These are phyloP conservation scores for Drosophila diplacantha DNA, from an alignment of 2,888 invertebrate genomes.

Conservation along the genomic window DNA sequence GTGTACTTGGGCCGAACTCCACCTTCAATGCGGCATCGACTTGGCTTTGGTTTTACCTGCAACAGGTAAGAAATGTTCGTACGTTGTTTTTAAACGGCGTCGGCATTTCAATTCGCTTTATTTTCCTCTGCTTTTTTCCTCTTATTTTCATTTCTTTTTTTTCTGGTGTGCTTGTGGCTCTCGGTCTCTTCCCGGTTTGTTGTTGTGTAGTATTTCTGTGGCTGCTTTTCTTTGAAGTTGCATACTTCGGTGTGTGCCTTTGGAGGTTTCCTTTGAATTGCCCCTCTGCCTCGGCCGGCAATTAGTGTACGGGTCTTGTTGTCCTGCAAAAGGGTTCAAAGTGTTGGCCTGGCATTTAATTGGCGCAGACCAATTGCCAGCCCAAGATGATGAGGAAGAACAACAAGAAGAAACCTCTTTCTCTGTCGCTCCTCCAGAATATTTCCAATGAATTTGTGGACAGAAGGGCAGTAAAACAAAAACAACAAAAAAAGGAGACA, in stretches of 20 bases:
- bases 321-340: slow-evolving; percentile 57
- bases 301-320: slow-evolving; percentile 67
- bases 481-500: slow-evolving; percentile 11
- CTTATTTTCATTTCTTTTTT: slow-evolving; percentile 15
- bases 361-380: slow-evolving; percentile 63
- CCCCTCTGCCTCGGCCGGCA: slow-evolving; percentile 66
- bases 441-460: slow-evolving; percentile 58
- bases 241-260: slow-evolving; percentile 66
- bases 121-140: slow-evolving; percentile 42
- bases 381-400: slow-evolving; percentile 11
- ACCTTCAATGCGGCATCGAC: slow-evolving; percentile 32
- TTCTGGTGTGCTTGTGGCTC: slow-evolving; percentile 26
- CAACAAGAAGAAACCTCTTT: slow-evolving; percentile 6
- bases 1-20: slow-evolving; percentile 20
- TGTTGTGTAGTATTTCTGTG: slow-evolving; percentile 43
- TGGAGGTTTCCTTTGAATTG: slow-evolving; percentile 65
- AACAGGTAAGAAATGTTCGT: slow-evolving; percentile 70
- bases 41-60: slow-evolving; percentile 57
- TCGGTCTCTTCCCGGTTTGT: slow-evolving; percentile 40
- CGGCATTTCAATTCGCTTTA: slow-evolving; percentile 61
- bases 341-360: slow-evolving; percentile 69
- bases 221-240: slow-evolving; percentile 67
- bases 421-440: neutral
- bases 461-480: slow-evolving; percentile 24
- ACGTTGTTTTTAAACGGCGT: slow-evolving; percentile 53